phyloP scores from a whole-genome alignment of 2,113 vertebrate species.

The Grantiella picta region DNA sequence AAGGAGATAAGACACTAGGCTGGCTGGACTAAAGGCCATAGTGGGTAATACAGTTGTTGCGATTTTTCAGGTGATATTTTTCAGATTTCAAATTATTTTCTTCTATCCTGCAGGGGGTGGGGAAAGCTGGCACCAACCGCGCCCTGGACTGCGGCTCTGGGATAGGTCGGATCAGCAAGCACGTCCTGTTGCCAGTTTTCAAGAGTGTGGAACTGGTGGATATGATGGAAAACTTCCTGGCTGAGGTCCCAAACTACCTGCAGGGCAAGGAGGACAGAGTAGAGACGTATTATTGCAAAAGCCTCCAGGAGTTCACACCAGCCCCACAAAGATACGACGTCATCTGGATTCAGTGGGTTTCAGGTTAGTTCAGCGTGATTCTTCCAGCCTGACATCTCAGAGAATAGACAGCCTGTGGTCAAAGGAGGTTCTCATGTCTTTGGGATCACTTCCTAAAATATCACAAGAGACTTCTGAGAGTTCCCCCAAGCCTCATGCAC shows the following conservation, averaged over 20 bases:
- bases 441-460: neutral
- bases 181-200: slow-evolving; percentile 90
- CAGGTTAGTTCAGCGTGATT: slow-evolving; percentile 79
- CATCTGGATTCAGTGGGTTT: slow-evolving; percentile 98
- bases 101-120: slow-evolving; percentile 78
- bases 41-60: neutral
- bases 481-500: neutral
- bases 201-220: slow-evolving; percentile 89
- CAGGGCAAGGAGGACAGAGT: slow-evolving; percentile 80
- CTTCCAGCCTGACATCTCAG: neutral
- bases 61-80: neutral
- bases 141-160: slow-evolving; percentile 92
- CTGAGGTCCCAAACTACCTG: slow-evolving; percentile 89
- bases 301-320: slow-evolving; percentile 89
- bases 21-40: neutral
- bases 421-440: neutral
- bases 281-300: slow-evolving; percentile 87
- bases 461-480: neutral
- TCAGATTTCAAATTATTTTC: neutral
- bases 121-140: slow-evolving; percentile 82
- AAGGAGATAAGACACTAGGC: neutral
- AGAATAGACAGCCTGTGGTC: neutral
- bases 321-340: slow-evolving; percentile 83
- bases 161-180: slow-evolving; percentile 90
- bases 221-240: slow-evolving; percentile 93